Evolutionary conservation across 2,888 invertebrate species (phyloP).

Genomic region (Eudemis profundana): DNA sequence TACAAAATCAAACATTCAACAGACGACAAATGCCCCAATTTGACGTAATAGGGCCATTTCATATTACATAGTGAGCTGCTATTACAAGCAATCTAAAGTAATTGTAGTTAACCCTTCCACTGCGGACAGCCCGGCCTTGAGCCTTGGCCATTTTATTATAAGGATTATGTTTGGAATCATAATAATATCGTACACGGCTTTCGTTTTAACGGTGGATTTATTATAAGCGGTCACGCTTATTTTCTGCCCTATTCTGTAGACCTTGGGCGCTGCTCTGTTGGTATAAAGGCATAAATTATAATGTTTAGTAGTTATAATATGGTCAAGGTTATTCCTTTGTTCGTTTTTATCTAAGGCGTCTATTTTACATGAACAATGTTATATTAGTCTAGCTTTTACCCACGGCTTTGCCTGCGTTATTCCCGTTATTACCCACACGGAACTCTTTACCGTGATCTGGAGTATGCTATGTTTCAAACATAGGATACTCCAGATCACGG

Average conservation of each 20-base stretch:
- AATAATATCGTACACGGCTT: constrained; percentile 39
- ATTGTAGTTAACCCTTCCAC: constrained; percentile 28
- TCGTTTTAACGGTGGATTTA: constrained; percentile 27
- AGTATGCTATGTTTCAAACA: too few relatives aligned
- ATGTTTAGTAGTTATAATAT: background rate
- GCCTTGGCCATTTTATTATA: constrained; percentile 30
- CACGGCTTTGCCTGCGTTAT: too few relatives aligned
- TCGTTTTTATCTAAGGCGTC: background rate
- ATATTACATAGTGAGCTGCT: constrained; percentile 10
- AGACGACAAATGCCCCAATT: constrained; percentile 16
- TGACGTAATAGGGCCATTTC: constrained; percentile 23
- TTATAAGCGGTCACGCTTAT: constrained; percentile 38
- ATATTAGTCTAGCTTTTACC: too few relatives aligned
- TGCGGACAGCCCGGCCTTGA: constrained; percentile 28
- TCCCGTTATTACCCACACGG: too few relatives aligned
- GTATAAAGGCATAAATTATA: constrained; percentile 5
- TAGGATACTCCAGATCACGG: too few relatives aligned
- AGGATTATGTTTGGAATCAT: constrained; percentile 33
- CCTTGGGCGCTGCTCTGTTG: constrained; percentile 25
- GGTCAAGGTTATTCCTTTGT: background rate
- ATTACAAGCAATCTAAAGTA: constrained; percentile 22
- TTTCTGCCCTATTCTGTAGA: constrained; percentile 23
- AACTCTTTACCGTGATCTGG: too few relatives aligned
- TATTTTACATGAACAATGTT: too few relatives aligned
- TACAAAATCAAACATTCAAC: constrained; percentile 16